Evolutionary conservation across 2,113 vertebrate species (phyloP).

Genomic region (Geococcyx californianus): DNA sequence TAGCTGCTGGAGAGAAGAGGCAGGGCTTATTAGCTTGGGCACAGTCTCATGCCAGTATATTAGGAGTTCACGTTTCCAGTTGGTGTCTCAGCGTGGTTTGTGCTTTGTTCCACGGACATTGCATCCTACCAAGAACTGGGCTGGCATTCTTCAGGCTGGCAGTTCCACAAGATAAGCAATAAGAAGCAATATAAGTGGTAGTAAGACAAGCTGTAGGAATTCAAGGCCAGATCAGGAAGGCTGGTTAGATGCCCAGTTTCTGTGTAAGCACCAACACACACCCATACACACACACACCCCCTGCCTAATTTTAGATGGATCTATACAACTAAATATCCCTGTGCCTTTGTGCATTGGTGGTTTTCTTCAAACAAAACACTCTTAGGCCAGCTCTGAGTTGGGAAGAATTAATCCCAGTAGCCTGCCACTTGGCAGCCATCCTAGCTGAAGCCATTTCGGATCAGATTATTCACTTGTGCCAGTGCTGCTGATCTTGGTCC

Average conservation of each 20-base stretch:
- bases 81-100: conserved; percentile 3
- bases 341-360: neutral
- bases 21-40: neutral
- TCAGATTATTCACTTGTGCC: neutral
- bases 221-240: neutral
- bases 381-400: neutral
- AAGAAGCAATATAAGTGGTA: no score
- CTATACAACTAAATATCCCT: neutral
- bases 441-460: neutral
- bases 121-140: neutral
- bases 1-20: neutral
- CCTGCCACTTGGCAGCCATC: conserved; percentile 2
- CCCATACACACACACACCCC: no score
- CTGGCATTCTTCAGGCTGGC: neutral
- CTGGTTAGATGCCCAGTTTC: neutral
- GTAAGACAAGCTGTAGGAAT: neutral
- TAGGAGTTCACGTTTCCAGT: neutral
- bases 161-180: neutral
- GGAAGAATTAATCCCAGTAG: neutral
- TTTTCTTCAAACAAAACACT: neutral
- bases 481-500: neutral
- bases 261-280: neutral
- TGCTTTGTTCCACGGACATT: neutral
- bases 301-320: neutral
- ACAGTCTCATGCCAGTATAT: neutral